Percentiles rank a stretch among this genome's conserved stretches.
Conservation (phyloP, 2,113 vertebrate genomes). For the Tringa solitaria region DNA sequence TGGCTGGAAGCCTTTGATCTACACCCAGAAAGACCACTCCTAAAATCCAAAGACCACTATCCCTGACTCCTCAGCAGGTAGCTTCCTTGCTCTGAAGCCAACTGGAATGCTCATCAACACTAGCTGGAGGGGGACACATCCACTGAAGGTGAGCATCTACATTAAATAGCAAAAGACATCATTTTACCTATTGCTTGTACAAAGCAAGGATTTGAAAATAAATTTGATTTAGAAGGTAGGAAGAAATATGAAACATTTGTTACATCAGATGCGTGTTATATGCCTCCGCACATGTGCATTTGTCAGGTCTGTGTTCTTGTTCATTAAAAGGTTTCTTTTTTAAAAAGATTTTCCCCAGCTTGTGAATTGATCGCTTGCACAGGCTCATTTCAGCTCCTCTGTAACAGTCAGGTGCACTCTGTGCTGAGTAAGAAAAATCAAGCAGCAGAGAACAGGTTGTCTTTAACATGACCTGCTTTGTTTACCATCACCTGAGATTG, state of each 20-base stretch:
- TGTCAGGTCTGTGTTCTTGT: background rate
- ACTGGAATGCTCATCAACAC: background rate
- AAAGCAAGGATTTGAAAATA: background rate
- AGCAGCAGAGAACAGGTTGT: background rate
- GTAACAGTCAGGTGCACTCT: background rate
- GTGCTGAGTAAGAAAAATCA: background rate
- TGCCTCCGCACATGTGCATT: fast-evolving
- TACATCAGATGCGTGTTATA: background rate
- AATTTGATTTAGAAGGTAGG: background rate
- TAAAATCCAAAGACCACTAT: background rate
- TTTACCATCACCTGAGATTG: background rate
- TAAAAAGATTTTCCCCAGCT: background rate
- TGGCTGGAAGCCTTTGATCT: background rate
- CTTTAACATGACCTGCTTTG: background rate
- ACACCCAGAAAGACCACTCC: background rate
- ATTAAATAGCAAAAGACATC: background rate
- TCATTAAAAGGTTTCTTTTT: background rate
- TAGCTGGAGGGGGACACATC: background rate
- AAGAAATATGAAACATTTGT: background rate
- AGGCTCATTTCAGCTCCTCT: background rate
- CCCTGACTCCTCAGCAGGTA: background rate
- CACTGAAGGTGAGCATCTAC: background rate
- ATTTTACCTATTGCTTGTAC: background rate
- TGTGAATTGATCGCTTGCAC: background rate
- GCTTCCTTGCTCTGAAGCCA: background rate